Base-by-base conservation (phyloP, 1,140 invertebrate species). In the Sycobia sp. region DNA sequence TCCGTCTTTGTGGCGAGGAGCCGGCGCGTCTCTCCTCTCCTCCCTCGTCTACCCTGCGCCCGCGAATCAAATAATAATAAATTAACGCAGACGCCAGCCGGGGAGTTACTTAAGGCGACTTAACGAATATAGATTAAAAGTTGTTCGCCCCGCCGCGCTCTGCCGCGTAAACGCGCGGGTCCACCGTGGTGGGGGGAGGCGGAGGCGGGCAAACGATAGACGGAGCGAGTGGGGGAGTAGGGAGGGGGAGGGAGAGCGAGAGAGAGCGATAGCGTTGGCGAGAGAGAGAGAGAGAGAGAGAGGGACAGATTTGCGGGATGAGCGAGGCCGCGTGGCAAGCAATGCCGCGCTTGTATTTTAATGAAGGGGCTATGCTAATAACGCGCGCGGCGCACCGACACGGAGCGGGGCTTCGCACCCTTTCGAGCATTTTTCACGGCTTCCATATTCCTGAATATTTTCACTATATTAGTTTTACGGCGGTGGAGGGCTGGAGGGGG, bases 91-190 rank as follows among this genome's bases (percentile, higher is more conserved):
- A 69, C 69, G 67, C 62, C 62, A 36, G 39, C 20, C 55, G 32
- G 16, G 29, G 68, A 75, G 68, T 77, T 78, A 71, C 71, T 76
- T 74, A 73, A 68, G 68, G 62, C 67, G 73, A 73, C 72, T 78
- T 79, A 75, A 78, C 77, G 75, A 78, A 78, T 75, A 74, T 76
- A 75, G 77, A 79, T 77, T 78, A 77, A 78, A 78, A 78, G 71
- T 76, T 76, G 71, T 69, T 73, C 44, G 54, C 66, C 56, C 65
- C 56, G 32, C 50, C 44, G 4, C 38, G 38, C 18, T 62, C 7
- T 50, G 22, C 44, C 51, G 53, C 60, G 60, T 66, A 65, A 68
- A 50, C 46, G n/a, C n/a, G n/a, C n/a, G n/a, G n/a, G n/a, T n/a
- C n/a, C n/a, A n/a, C n/a, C n/a, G n/a, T n/a, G n/a, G n/a, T n/a